Base-by-base conservation (phyloP, 1,140 invertebrate species). In the Pteromalus puparum region DNA sequence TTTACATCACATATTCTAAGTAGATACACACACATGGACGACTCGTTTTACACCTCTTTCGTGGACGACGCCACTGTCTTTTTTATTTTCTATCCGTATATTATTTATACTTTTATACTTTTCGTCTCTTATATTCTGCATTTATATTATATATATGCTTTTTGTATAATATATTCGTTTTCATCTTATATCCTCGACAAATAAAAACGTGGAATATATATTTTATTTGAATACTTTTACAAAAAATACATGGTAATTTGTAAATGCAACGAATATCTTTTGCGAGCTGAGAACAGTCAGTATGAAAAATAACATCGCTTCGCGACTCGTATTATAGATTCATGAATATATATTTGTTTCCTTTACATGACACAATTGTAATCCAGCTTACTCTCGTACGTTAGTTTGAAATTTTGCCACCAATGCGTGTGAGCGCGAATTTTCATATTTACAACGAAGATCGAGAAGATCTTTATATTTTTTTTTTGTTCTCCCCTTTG, bases 241-340 rank as follows among this genome's bases (percentile, higher is more conserved):
- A 85, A 85, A 81, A 68, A 79, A 85, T 84, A 85, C 38, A n/a
- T 24, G 34, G n/a, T 53, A 73, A 81, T 81, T 38, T 34, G 30
- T 74, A 42, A 42, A 74, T 74, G 72, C 72, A 74, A 74, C 34
- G 34, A 74, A 77, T 77, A n/a, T 48, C n/a, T 28, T 77, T 28
- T 6, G 75, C 46, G 28, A 26, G 18, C 24, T 53, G 21, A 46
- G 26, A 53, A 73, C 68, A 81, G 21, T 68, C 42, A 53, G 65
- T 80, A 70, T 85, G 75, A 87, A 86, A 86, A 87, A 86, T 84
- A 73, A 86, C 21, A 67, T 82, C 75, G 80, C 70, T 70, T 85
- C 53, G 70, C 83, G 78, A 81, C 48, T 78, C 26, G 38, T 42
- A 42, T 42, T 9, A 53, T 30, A 26, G 15, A 81, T 48, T 72